Percentiles rank a stretch among this genome's conserved stretches.
Conservation (phyloP, 1,140 invertebrate genomes). For the Calosoma granatense region DNA sequence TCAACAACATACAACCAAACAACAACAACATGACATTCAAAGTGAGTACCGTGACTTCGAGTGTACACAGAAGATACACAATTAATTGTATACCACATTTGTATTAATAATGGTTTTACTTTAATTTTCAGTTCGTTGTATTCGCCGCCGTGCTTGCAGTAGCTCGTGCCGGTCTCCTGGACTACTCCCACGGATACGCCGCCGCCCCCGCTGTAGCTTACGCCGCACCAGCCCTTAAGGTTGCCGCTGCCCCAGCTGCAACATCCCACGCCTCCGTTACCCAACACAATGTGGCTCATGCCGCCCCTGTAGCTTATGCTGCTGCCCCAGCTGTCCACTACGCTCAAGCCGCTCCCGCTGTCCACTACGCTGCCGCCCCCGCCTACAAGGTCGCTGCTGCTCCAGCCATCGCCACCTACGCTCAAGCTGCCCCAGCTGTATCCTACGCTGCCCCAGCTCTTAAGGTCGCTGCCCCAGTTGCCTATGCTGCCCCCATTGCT, state of each 20-base stretch:
- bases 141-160: constrained; percentile 35
- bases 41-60: constrained; percentile 14
- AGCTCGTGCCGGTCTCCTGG: constrained; percentile 32
- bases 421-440: constrained; percentile 15
- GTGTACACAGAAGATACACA: too few species aligned
- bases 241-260: constrained; percentile 11
- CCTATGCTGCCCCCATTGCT: constrained; percentile 7
- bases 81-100: too few species aligned
- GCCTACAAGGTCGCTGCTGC: constrained; percentile 6
- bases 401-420: constrained; percentile 15
- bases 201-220: constrained; percentile 4
- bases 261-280: background rate
- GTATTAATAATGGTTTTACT: too few species aligned
- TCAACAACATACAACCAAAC: too few species aligned
- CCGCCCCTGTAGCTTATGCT: background rate
- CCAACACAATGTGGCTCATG: constrained; percentile 3
- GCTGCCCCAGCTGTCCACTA: constrained; percentile 16
- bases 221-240: constrained; percentile 14
- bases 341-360: constrained; percentile 23
- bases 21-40: constrained; percentile 18
- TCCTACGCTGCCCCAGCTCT: constrained; percentile 32
- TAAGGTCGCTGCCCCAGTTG: constrained; percentile 5
- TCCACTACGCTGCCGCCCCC: constrained; percentile 9
- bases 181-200: constrained; percentile 10
- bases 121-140: constrained; percentile 33